Percentiles rank a stretch among this genome's conserved stretches.
Evolutionary conservation across 2,797 vertebrate genomes (phyloP).

Genomic region (Lacerta bilineata): DNA sequence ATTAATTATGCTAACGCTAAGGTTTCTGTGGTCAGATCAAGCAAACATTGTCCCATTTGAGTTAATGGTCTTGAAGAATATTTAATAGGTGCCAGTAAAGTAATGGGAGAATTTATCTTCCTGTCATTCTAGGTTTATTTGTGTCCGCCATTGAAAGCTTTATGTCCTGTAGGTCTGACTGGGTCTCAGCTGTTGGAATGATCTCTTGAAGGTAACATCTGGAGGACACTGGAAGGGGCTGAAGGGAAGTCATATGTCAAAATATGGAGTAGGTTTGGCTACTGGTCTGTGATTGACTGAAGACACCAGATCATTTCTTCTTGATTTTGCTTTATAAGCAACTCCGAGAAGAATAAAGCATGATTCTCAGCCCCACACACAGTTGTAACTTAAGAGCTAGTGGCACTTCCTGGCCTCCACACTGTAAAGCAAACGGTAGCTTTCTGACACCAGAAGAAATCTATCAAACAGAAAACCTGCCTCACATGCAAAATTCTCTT

Average conservation of each 20-base stretch:
- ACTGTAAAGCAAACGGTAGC: background rate
- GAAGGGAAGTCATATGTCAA: background rate
- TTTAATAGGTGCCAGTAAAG: background rate
- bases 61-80: background rate
- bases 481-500: background rate
- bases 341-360: background rate
- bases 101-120: background rate
- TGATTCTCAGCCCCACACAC: background rate
- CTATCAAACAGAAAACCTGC: conserved; percentile 11
- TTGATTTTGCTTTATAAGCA: background rate
- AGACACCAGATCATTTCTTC: background rate
- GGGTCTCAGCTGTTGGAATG: background rate
- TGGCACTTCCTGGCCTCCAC: conserved; percentile 10
- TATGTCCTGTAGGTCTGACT: background rate
- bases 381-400: background rate
- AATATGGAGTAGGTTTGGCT: background rate
- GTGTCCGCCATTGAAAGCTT: background rate
- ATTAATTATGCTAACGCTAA: background rate
- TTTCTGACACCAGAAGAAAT: conserved; percentile 28
- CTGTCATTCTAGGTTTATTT: background rate
- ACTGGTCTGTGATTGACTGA: background rate
- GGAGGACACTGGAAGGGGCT: background rate
- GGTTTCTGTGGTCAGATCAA: background rate
- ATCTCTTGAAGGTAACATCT: background rate
- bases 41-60: background rate